Conservation (phyloP, 2,113 vertebrate genomes). For the Sciurus niger region DNA sequence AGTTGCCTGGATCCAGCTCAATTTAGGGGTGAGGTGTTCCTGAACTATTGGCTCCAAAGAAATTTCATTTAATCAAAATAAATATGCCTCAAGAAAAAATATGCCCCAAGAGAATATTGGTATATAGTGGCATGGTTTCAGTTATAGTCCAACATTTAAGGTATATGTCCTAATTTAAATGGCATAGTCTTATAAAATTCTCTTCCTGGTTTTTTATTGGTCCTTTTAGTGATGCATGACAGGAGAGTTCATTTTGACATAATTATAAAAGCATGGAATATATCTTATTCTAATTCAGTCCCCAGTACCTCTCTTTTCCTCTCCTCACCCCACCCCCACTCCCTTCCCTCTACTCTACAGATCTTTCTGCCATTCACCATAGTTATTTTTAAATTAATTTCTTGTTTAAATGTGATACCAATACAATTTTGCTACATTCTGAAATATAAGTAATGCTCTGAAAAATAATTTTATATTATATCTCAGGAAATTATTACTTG, state of each 20-base stretch:
- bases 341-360: too few species aligned
- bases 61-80: constrained; percentile 44
- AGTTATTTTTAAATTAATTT: too few species aligned
- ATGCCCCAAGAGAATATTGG: not conserved
- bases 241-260: too few species aligned
- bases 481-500: constrained; percentile 42
- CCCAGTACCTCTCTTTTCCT: too few species aligned
- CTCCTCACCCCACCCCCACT: too few species aligned
- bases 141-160: constrained; percentile 19
- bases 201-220: not conserved
- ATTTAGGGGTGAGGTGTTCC: not conserved
- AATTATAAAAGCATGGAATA: too few species aligned
- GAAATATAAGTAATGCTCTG: constrained; percentile 57
- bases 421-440: not conserved
- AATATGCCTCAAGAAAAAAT: constrained; percentile 48
- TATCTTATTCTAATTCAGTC: too few species aligned
- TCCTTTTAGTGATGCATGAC: too few species aligned
- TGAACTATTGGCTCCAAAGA: constrained; percentile 37
- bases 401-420: constrained; percentile 29
- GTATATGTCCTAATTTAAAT: constrained; percentile 35
- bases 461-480: constrained; percentile 54
- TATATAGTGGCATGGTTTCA: constrained; percentile 7
- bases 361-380: too few species aligned
- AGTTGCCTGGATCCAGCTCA: not conserved
- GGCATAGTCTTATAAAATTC: constrained; percentile 41